Evolutionary conservation across 2,797 vertebrate species (phyloP).

Genomic region (Rhodeus uyekii): DNA sequence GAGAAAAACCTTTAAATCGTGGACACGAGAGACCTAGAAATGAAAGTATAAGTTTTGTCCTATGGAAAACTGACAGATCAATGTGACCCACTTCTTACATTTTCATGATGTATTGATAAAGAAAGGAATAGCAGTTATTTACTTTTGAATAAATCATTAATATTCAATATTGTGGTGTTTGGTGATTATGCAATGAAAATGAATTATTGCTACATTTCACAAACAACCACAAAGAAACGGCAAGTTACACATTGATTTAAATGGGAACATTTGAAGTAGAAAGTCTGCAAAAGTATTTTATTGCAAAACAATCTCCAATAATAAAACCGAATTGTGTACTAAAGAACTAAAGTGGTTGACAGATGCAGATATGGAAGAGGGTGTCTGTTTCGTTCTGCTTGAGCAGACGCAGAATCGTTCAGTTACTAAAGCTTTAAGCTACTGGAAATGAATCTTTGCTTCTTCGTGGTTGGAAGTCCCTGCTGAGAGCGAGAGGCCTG

Average conservation of each 20-base stretch:
- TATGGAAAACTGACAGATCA: neutral
- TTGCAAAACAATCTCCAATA: neutral
- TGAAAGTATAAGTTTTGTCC: neutral
- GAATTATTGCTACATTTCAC: neutral
- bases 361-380: constrained; percentile 44
- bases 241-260: neutral
- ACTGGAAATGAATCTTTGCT: constrained; percentile 67
- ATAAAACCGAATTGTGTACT: neutral
- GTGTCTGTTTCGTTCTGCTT: constrained; percentile 40
- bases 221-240: neutral
- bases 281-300: neutral
- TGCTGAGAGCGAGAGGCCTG: constrained; percentile 7
- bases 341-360: neutral
- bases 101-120: neutral
- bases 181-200: neutral
- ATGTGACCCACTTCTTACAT: neutral
- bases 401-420: constrained; percentile 59
- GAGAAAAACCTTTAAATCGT: neutral
- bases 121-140: neutral
- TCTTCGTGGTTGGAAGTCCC: constrained; percentile 59
- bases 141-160: neutral
- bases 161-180: neutral
- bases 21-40: neutral
- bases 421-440: constrained; percentile 67
- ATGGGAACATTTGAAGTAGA: neutral